Evolutionary conservation across 2,888 invertebrate genomes (phyloP), one percentile per base, ranked within the genome.

Genomic region (Meliscaeva auricollis): DNA sequence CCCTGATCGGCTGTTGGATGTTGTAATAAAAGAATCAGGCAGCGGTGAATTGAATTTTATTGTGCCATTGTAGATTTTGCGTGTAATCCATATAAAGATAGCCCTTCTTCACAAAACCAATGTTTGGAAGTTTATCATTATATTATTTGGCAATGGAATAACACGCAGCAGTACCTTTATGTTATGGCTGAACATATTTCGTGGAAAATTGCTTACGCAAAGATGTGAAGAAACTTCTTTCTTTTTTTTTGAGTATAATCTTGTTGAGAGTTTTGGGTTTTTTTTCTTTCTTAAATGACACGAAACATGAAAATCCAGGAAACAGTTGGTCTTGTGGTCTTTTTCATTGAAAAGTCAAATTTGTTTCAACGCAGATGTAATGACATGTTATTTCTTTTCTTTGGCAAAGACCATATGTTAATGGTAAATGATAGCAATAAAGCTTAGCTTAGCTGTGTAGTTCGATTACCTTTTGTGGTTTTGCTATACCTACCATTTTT

Each of bases 31-130:
- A 52, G 79, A 79, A 60, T 38, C 79, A 70, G 64, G 60, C 79
- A 70, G 69, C 64, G 84, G 75, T 70, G 70, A 79, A 79, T 79
- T 70, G 64, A 72, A 72, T 84, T 79, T 79, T 79, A 84, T 79
- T 84, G 70, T 79, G 76, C 75, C 79, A 75, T 79, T 75, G 79
- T 66, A 70, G 79, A 79, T 75, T 79, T 75, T 70, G 38, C 73
- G 62, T 80, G 81, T 77, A 77, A 73, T 80, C 80, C 80, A 80
- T 73, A 85, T 76, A 85, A 41, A 80, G 85, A 75, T 70, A 72
- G 60, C 56, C 60, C 35, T 46, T 64, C 30, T 46, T 66, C 50
- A 38, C 50, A 50, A 70, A 56, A 54, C 46, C 48, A 41, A 78
- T 73, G 70, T 70, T 64, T 44, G 17, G 32, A 41, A 48, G 46